Evolutionary conservation across 1,140 invertebrate species (phyloP), one percentile per base, ranked within the genome.

Genomic region (Acyrthosiphon pisum): DNA sequence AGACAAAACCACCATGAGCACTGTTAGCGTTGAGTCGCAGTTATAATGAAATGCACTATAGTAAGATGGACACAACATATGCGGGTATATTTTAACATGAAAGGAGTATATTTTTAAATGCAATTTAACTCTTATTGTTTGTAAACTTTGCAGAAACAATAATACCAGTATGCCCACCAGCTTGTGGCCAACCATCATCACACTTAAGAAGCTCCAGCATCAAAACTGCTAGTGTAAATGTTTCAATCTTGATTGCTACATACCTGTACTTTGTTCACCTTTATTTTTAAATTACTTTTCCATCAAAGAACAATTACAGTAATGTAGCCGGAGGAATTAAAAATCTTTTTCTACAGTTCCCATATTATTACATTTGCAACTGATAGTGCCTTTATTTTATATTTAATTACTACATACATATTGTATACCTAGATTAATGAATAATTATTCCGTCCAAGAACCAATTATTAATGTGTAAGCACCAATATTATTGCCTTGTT

Each of bases 91-190:
- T 4, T 41, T 41, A 60, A 30, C 22, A 20, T 60, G 8, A 60
- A 60, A 6, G 30, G 3, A 30, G 26, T 30, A 60, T 9, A 18
- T 14, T 18, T 50, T 50, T 50, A 18, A 41, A 53, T 4, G 50
- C 22, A 76, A 76, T 76, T 76, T 76, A n/a, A 76, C n/a, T n/a
- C 20, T 90, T 90, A 90, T 41, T 26, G 23, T 81, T 97, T 97
- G 46, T 92, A 44, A 44, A 35, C 22, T 83, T 92, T 81, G 35
- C 35, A 93, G 97, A 98, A 96, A 97, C 98, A 90, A 97, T 98
- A 95, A 98, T 98, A 94, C 98, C 98, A 93, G 97, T 99, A 94
- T 99, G 98, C 95, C 98, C 98, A 94, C 98, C 98, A 94, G 98
- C 98, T 94, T 99, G 98, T 96, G 97, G 97, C 76, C 97, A 97